These are phyloP conservation scores for Hecatera dysodea DNA, from an alignment of 2,888 invertebrate species.

Conservation along the genomic window DNA sequence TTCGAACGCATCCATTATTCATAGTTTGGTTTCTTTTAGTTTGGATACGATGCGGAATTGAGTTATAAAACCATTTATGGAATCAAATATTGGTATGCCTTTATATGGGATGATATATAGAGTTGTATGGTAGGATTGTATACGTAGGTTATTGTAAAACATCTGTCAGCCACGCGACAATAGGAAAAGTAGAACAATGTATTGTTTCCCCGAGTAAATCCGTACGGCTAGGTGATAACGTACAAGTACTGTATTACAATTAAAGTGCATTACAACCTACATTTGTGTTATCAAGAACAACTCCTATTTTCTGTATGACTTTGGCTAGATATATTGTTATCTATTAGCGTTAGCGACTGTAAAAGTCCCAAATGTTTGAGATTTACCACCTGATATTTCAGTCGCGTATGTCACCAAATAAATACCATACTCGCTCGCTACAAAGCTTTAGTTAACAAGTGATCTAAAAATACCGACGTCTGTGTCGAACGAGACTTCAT, in stretches of 20 bases:
- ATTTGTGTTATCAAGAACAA: neutral
- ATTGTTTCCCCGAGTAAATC: conserved; percentile 18
- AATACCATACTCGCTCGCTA: no score
- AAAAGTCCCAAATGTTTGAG: no score
- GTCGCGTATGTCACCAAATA: no score
- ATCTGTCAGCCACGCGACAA: neutral
- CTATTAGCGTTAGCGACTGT: no score
- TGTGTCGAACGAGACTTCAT: neutral
- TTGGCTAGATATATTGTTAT: no score
- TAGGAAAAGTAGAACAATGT: conserved; percentile 9
- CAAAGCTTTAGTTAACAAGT: no score
- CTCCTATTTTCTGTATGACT: neutral
- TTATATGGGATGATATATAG: neutral
- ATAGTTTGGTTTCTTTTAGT: conserved; percentile 14
- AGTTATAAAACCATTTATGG: conserved; percentile 29
- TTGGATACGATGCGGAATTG: conserved; percentile 24
- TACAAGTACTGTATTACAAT: neutral
- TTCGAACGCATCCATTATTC: conserved; percentile 9
- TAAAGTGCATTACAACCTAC: neutral
- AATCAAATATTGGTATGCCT: neutral
- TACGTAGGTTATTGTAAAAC: neutral
- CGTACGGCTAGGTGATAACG: neutral
- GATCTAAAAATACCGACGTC: neutral
- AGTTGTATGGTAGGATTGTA: neutral
- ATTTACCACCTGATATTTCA: no score